Percentiles rank a stretch among this genome's conserved stretches.
These are phyloP conservation scores for Enteromius mattozi DNA, from an alignment of 2,797 vertebrate genomes.

Conservation along the genomic window DNA sequence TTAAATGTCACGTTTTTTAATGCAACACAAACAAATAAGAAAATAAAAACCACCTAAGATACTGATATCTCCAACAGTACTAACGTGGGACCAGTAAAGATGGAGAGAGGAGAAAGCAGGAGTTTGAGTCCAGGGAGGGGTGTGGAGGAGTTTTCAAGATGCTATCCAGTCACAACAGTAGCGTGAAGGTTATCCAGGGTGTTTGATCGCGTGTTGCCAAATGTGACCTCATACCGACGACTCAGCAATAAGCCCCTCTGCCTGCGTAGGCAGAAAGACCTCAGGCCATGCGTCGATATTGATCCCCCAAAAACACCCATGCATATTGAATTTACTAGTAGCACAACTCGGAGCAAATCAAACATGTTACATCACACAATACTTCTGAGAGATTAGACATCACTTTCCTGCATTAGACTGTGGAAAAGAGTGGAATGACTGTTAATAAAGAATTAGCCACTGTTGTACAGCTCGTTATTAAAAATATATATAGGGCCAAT, in stretches of 20 bases:
- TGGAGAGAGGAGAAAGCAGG: neutral
- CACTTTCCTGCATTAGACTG: neutral
- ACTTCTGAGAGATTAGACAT: constrained; percentile 15
- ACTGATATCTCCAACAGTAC: neutral
- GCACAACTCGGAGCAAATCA: constrained; percentile 19
- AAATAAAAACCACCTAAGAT: neutral
- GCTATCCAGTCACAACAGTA: neutral
- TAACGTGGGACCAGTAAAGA: neutral
- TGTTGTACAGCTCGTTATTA: neutral
- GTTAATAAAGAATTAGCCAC: neutral
- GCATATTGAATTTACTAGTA: constrained; percentile 36
- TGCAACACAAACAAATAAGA: neutral
- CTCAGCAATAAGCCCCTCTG: constrained; percentile 41
- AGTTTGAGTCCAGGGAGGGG: neutral
- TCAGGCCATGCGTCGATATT: constrained; percentile 37
- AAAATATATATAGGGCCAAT: neutral
- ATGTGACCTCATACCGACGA: constrained; percentile 35
- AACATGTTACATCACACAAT: constrained; percentile 36
- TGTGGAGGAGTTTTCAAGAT: constrained; percentile 4
- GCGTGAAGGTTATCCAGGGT: constrained; percentile 18
- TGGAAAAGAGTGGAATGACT: neutral
- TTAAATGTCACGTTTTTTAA: neutral
- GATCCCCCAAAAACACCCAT: constrained; percentile 43
- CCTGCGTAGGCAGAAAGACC: constrained; percentile 42
- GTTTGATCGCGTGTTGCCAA: constrained; percentile 9